phyloP scores from a whole-genome alignment of 1,140 invertebrate genomes.

The Drosophila obscura region DNA sequence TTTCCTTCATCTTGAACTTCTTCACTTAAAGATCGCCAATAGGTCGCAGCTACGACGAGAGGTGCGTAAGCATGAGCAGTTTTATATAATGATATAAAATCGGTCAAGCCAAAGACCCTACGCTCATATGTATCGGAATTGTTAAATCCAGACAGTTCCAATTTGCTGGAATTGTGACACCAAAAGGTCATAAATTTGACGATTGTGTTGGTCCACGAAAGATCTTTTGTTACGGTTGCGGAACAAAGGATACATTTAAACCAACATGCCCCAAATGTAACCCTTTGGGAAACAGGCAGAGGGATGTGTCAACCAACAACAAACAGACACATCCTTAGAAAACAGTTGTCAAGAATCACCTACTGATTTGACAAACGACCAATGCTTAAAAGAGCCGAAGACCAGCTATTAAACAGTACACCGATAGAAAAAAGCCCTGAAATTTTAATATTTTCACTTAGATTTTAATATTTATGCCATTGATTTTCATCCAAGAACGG shows the following conservation, averaged over 20 bases:
- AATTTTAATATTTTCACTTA: too few relatives aligned
- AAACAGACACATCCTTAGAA: too few relatives aligned
- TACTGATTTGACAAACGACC: too few relatives aligned
- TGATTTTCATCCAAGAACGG: too few relatives aligned
- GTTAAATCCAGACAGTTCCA: not conserved
- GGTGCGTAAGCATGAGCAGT: slow-evolving; percentile 10
- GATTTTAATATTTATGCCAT: too few relatives aligned
- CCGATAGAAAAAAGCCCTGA: too few relatives aligned
- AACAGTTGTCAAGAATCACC: too few relatives aligned
- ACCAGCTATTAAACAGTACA: not conserved
- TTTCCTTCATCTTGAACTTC: too few relatives aligned
- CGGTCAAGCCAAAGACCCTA: not conserved
- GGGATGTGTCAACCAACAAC: not conserved
- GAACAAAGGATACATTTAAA: not conserved
- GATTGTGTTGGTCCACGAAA: not conserved
- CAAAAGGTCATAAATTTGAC: not conserved
- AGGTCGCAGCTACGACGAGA: not conserved
- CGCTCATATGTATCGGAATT: slow-evolving; percentile 1
- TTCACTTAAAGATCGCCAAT: too few relatives aligned
- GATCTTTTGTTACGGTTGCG: slow-evolving; percentile 4
- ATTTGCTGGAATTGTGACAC: too few relatives aligned
- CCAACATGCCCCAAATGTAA: slow-evolving; percentile 1
- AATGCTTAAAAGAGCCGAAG: too few relatives aligned
- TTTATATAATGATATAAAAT: slow-evolving; percentile 21
- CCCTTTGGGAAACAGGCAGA: slow-evolving; percentile 5